These are phyloP conservation scores for Cinclus mexicanus DNA, from an alignment of 2,113 vertebrate genomes.

Conservation along the genomic window DNA sequence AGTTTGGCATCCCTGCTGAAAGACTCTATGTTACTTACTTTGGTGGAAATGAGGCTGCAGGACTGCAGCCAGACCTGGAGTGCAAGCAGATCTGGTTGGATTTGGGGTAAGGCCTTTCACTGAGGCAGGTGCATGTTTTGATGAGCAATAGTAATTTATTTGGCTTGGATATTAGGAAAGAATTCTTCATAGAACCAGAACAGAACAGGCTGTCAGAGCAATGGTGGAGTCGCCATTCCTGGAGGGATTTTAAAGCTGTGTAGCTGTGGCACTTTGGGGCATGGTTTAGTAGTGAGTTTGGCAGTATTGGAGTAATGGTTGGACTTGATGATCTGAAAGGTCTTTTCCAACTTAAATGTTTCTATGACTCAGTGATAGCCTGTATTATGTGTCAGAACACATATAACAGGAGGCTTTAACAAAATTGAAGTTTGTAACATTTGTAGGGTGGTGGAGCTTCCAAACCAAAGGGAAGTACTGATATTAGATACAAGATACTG, in stretches of 20 bases:
- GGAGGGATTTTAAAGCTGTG: not conserved
- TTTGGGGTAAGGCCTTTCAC: conserved; percentile 81
- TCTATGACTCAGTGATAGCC: not conserved
- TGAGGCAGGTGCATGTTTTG: not conserved
- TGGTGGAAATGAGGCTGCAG: conserved; percentile 86
- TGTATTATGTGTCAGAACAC: not conserved
- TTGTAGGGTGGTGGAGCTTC: not conserved
- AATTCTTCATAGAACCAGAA: not conserved
- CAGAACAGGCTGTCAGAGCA: not conserved
- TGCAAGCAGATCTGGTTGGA: conserved; percentile 98
- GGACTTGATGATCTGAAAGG: not conserved
- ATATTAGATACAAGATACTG: not conserved
- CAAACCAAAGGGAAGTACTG: not conserved
- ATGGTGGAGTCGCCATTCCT: not conserved
- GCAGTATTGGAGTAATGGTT: not conserved
- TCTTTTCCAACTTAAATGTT: not conserved
- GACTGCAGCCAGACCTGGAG: conserved; percentile 92
- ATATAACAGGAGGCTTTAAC: not conserved
- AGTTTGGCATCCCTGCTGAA: conserved; percentile 92
- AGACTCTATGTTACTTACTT: conserved; percentile 98
- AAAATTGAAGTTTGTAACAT: not conserved
- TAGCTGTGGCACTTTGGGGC: not conserved
- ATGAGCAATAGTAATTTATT: not conserved
- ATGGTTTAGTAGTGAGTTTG: not conserved
- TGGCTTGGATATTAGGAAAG: not conserved